Base-by-base conservation (phyloP, 2,113 vertebrate genomes). In the Girardinichthys multiradiatus region DNA sequence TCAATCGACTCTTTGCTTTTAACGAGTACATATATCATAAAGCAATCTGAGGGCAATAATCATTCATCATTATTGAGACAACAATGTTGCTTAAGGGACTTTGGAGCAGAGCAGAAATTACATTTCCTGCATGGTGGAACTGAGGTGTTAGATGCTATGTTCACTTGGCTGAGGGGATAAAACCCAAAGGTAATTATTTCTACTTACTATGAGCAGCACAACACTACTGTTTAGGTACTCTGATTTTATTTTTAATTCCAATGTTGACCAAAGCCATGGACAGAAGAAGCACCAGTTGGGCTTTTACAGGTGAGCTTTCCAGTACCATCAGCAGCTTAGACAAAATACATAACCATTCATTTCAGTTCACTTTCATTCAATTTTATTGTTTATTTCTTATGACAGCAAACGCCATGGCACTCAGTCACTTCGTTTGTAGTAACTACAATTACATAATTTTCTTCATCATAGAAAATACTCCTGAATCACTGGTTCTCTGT, bases 51-150 rank as follows among this genome's bases (percentile, higher is more conserved):
- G 77, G 57, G 83, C 89, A 91, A 92, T 92, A 89, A 92, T 93
- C 89, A 71, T 92, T 91, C 90, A 93, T 93, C 91, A 92, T 93
- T 85, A 93, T 90, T 89, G 88, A 92, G 90, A 88, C 81, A 74
- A 85, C 67, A 57, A 61, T 59, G 57, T 83, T 71, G 85, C 90
- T 90, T 84, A 30, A 62, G 90, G 89, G 88, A 92, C 82, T 72
- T 1, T 68, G 81, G 57, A 4, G 70, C 66, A 58, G 85, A 92
- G 92, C 90, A 76, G 79, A 86, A 92, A 93, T 91, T 89, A 91
- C 73, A 91, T 90, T 91, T 88, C 60, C 57, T 81, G 72, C 74
- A 77, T 59, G 70, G 28, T 57, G 30, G 33, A 71, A 77, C n/a
- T 14, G 69, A 76, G 68, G 69, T 84, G 45, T 79, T 60, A 39